Evolutionary conservation across 2,113 vertebrate genomes (phyloP).

Genomic region (Artemisiospiza belli): DNA sequence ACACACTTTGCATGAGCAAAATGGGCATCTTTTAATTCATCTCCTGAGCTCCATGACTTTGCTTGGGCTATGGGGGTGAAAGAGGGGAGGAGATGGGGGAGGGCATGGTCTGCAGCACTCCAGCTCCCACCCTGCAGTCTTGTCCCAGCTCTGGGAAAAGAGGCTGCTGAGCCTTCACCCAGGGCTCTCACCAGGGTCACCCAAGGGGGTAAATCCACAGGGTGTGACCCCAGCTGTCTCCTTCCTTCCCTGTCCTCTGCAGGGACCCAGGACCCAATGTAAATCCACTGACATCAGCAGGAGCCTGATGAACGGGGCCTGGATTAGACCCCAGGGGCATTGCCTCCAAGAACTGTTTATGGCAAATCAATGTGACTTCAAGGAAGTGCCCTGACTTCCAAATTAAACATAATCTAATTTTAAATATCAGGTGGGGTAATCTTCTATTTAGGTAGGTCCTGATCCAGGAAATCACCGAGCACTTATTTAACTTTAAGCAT

Average conservation of each 20-base stretch:
- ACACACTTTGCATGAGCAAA: neutral
- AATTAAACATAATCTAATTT: neutral
- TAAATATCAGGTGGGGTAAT: constrained; percentile 29
- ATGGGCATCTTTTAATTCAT: neutral
- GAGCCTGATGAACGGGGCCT: neutral
- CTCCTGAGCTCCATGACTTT: neutral
- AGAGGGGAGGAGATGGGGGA: neutral
- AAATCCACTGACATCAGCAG: neutral
- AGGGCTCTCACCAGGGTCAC: neutral
- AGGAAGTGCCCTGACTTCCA: no score
- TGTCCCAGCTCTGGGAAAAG: neutral
- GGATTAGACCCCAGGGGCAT: neutral
- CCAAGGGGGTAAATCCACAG: neutral
- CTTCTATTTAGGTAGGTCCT: constrained; percentile 10
- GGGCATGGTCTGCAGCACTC: neutral
- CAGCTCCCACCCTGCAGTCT: neutral
- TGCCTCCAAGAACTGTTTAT: neutral
- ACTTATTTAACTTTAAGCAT: neutral
- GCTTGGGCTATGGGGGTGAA: neutral
- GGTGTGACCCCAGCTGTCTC: neutral
- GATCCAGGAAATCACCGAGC: constrained; percentile 43
- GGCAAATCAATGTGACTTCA: neutral
- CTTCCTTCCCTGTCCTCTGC: neutral
- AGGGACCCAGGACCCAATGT: neutral
- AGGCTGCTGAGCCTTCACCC: neutral